Percentiles rank a stretch among this genome's conserved stretches.
Conservation (phyloP, 2,797 vertebrate genomes). For the Rousettus madagascariensis region DNA sequence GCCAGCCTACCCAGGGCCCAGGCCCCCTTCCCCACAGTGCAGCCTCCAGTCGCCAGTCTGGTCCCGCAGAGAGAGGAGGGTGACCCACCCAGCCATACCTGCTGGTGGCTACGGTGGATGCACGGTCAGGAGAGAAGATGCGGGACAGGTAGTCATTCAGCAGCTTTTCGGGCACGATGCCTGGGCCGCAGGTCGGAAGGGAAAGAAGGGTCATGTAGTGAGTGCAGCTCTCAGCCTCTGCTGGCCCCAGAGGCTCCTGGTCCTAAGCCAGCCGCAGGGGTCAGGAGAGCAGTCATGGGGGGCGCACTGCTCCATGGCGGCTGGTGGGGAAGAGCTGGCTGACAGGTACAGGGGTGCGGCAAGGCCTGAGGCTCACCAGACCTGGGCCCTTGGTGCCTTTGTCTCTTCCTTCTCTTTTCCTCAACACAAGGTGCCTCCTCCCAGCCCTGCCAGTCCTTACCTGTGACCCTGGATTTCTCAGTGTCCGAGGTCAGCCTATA, state of each 20-base stretch:
- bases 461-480: conserved; percentile 92
- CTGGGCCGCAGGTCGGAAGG: conserved; percentile 80
- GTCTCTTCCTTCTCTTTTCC: not conserved
- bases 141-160: conserved; percentile 94
- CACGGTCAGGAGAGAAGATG: conserved; percentile 87
- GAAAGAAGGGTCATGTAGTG: not conserved
- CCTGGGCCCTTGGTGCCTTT: not conserved
- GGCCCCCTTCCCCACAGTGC: not conserved
- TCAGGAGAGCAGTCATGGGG: not conserved
- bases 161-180: conserved; percentile 94
- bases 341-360: not conserved
- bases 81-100: conserved; percentile 85
- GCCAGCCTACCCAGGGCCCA: not conserved
- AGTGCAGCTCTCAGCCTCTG: not conserved
- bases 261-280: not conserved
- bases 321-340: not conserved
- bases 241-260: not conserved
- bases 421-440: not conserved
- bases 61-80: not conserved
- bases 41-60: not conserved
- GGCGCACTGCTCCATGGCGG: not conserved
- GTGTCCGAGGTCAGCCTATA: conserved; percentile 92
- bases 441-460: conserved; percentile 79
- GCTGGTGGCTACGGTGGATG: conserved; percentile 86
- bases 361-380: not conserved